Evolutionary conservation across 2,113 vertebrate species (phyloP).

Genomic region (Istiophorus platypterus): DNA sequence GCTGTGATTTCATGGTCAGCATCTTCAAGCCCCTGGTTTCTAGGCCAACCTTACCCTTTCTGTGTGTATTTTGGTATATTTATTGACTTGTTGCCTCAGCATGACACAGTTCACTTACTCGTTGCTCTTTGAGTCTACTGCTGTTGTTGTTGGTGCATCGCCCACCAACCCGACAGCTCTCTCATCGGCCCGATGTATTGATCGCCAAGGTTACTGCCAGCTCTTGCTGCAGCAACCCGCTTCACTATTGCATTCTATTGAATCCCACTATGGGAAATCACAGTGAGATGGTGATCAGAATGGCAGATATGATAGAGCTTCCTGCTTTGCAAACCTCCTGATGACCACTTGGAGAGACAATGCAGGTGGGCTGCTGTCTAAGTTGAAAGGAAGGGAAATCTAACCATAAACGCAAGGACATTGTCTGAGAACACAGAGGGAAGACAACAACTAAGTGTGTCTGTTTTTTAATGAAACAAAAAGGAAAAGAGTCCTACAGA

Average conservation of each 20-base stretch:
- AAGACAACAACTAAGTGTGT: slow-evolving; percentile 13
- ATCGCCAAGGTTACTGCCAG: slow-evolving; percentile 41
- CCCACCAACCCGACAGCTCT: slow-evolving; percentile 27
- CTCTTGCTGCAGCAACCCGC: slow-evolving; percentile 37
- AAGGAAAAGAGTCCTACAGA: not conserved
- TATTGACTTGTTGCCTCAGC: slow-evolving; percentile 50
- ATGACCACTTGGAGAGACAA: slow-evolving; percentile 24
- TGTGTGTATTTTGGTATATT: slow-evolving; percentile 10
- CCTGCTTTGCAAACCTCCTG: slow-evolving; percentile 23
- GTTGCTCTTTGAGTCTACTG: slow-evolving; percentile 36
- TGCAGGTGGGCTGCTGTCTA: slow-evolving; percentile 31
- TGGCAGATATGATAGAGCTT: slow-evolving; percentile 31
- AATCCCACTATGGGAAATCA: slow-evolving; percentile 40
- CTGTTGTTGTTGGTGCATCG: slow-evolving; percentile 41
- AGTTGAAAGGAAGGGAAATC: slow-evolving; percentile 34
- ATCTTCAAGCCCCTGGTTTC: slow-evolving; percentile 1
- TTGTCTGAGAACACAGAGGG: slow-evolving; percentile 24
- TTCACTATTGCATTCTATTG: slow-evolving; percentile 26
- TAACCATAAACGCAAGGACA: not conserved
- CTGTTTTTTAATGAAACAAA: slow-evolving; percentile 9
- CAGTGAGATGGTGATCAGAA: slow-evolving; percentile 43
- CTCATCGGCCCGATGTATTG: slow-evolving; percentile 51
- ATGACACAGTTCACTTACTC: slow-evolving; percentile 44
- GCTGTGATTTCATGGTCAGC: slow-evolving; percentile 12
- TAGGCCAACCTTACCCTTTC: slow-evolving; percentile 9